These are phyloP conservation scores for Synergus laeviventris DNA, from an alignment of 2,888 invertebrate species.

Conservation along the genomic window DNA sequence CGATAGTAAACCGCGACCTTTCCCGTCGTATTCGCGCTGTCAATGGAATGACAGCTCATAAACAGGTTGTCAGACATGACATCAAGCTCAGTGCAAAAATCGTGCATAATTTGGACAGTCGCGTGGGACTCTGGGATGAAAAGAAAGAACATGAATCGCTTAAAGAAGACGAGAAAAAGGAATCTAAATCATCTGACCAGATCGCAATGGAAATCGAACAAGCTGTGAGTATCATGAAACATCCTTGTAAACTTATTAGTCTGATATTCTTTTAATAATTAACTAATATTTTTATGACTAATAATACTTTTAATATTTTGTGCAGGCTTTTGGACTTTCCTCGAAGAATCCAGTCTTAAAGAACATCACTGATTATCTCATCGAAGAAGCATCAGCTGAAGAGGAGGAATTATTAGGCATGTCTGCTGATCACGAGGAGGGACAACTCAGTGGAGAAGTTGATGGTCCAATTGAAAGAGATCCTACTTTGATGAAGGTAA, in stretches of 20 bases:
- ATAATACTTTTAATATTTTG: background rate
- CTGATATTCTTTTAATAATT: background rate
- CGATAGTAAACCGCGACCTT: conserved; percentile 97
- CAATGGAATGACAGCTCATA: conserved; percentile 93
- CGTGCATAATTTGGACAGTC: conserved; percentile 91
- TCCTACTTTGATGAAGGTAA: conserved; percentile 83
- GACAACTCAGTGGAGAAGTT: conserved; percentile 75
- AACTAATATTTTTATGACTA: no score
- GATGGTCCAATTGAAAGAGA: conserved; percentile 83
- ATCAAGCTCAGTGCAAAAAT: conserved; percentile 95
- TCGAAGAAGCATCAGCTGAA: conserved; percentile 98
- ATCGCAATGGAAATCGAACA: conserved; percentile 66
- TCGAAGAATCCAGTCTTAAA: conserved; percentile 95
- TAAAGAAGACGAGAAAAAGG: conserved; percentile 60
- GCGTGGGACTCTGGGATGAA: conserved; percentile 85
- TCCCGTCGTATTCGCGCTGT: conserved; percentile 95
- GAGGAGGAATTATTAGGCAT: conserved; percentile 95
- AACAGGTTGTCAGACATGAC: conserved; percentile 92
- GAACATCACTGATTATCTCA: conserved; percentile 97
- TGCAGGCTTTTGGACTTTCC: conserved; percentile 82
- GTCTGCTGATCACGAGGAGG: conserved; percentile 77
- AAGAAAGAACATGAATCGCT: conserved; percentile 69
- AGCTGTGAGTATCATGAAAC: conserved; percentile 59
- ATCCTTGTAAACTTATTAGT: background rate
- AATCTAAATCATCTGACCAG: conserved; percentile 61